Conservation (phyloP, 23 tunicate species). For the Trididemnum clinides region DNA sequence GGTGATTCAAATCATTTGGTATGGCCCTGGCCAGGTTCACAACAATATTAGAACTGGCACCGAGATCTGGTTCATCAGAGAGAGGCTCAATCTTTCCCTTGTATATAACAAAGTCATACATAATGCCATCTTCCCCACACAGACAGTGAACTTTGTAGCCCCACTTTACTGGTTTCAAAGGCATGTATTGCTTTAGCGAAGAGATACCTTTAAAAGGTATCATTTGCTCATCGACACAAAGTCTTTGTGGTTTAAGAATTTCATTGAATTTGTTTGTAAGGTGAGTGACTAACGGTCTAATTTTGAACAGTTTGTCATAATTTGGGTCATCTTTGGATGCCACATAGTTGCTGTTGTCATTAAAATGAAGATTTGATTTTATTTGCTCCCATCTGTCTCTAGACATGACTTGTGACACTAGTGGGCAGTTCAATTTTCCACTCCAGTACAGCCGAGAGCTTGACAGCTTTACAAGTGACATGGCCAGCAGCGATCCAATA, state of each 20-base stretch:
- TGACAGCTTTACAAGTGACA: neutral
- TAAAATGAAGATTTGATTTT: neutral
- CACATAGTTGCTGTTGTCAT: constrained; percentile 1
- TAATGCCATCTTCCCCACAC: neutral
- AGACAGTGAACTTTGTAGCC: constrained; percentile 10
- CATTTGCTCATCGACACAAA: constrained; percentile 5
- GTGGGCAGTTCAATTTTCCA: constrained; percentile 1
- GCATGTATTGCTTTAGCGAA: neutral
- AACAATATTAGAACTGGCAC: constrained; percentile 23
- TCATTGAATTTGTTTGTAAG: neutral
- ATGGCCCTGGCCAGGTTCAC: neutral
- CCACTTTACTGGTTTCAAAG: neutral
- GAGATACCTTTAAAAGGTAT: constrained; percentile 16
- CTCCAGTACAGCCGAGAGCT: neutral
- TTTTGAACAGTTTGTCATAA: neutral
- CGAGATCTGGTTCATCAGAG: neutral
- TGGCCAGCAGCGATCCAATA: neutral
- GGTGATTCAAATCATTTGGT: neutral
- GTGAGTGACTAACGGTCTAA: neutral
- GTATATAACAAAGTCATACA: constrained; percentile 1
- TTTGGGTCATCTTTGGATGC: neutral
- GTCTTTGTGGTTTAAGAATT: constrained; percentile 1
- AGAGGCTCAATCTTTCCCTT: constrained; percentile 2
- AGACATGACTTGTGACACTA: neutral
- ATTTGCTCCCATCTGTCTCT: neutral